Percentiles rank a stretch among this genome's conserved stretches.
These are phyloP conservation scores for Drosophila infuscata DNA, from an alignment of 2,888 invertebrate genomes.

Conservation along the genomic window DNA sequence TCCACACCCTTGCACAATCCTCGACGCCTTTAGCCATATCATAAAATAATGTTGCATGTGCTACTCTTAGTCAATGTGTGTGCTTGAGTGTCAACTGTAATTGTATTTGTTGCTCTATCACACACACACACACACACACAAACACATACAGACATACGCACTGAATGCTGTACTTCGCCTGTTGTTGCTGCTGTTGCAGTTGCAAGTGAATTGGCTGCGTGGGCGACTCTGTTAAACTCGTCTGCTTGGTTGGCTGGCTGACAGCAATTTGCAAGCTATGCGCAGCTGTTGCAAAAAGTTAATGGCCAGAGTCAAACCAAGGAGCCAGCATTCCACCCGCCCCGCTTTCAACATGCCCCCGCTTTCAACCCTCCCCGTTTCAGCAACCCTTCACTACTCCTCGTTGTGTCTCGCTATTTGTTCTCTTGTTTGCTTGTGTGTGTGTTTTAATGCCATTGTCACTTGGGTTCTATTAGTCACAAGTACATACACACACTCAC, in stretches of 20 bases:
- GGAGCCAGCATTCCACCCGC: not conserved
- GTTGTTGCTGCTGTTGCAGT: slow-evolving; percentile 16
- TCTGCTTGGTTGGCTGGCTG: slow-evolving; percentile 51
- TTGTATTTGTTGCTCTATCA: slow-evolving; percentile 52
- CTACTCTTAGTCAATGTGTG: slow-evolving; percentile 44
- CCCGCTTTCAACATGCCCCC: not conserved
- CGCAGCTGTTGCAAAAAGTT: slow-evolving; percentile 68
- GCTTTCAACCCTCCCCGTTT: not conserved
- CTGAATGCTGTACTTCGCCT: slow-evolving; percentile 21
- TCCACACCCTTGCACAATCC: not conserved
- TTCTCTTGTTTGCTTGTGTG: not conserved
- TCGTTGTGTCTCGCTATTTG: not conserved
- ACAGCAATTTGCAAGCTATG: slow-evolving; percentile 61
- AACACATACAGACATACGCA: slow-evolving; percentile 2
- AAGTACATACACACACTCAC: slow-evolving; percentile 36
- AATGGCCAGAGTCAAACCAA: slow-evolving; percentile 63
- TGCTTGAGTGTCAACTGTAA: slow-evolving; percentile 58
- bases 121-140: slow-evolving; percentile 30
- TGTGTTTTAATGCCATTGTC: slow-evolving; percentile 62
- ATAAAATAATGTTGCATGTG: slow-evolving; percentile 74
- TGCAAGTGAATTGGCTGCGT: slow-evolving; percentile 57
- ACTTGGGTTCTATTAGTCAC: slow-evolving; percentile 79
- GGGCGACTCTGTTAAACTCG: slow-evolving; percentile 72
- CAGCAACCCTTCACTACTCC: not conserved
- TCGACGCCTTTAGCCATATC: slow-evolving; percentile 59